A percentile compares a stretch with the other conserved stretches of the same genome.
Conservation (phyloP, 1,140 invertebrate genomes). For the Bombus pyrosoma region DNA sequence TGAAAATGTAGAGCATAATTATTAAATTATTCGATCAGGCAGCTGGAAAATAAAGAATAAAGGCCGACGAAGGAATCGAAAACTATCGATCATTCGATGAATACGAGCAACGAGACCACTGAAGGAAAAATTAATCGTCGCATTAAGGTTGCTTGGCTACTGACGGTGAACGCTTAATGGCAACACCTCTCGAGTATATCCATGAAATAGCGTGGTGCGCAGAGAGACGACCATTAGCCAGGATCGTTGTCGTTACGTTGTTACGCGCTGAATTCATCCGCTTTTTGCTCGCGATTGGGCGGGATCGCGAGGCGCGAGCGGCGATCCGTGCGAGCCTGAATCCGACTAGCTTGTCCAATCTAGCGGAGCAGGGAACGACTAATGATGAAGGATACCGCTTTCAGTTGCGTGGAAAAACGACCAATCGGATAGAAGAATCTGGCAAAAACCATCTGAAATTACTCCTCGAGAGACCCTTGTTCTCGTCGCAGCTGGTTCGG, state of each 20-base stretch:
- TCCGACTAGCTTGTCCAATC: conserved; percentile 31
- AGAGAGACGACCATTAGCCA: conserved; percentile 47
- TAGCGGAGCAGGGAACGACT: conserved; percentile 37
- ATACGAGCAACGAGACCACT: too few relatives aligned
- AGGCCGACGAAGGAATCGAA: not conserved
- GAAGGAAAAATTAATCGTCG: conserved; percentile 10
- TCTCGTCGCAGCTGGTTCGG: not conserved
- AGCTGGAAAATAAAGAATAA: not conserved
- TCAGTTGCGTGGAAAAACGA: conserved; percentile 36
- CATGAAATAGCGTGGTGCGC: not conserved
- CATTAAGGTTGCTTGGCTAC: conserved; percentile 4
- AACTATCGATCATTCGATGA: conserved; percentile 6
- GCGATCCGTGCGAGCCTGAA: conserved; percentile 18
- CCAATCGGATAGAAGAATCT: conserved; percentile 7
- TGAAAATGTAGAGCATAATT: not conserved
- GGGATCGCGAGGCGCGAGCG: conserved; percentile 43
- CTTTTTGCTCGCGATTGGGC: conserved; percentile 51
- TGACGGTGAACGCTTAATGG: not conserved
- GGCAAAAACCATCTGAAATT: conserved; percentile 48
- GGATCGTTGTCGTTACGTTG: conserved; percentile 59
- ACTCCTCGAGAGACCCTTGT: not conserved
- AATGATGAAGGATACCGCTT: conserved; percentile 55
- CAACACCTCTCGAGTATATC: not conserved
- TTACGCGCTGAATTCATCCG: conserved; percentile 58
- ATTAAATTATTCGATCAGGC: not conserved